Evolutionary conservation across 2,797 vertebrate species (phyloP).

Genomic region (Somateria mollissima): DNA sequence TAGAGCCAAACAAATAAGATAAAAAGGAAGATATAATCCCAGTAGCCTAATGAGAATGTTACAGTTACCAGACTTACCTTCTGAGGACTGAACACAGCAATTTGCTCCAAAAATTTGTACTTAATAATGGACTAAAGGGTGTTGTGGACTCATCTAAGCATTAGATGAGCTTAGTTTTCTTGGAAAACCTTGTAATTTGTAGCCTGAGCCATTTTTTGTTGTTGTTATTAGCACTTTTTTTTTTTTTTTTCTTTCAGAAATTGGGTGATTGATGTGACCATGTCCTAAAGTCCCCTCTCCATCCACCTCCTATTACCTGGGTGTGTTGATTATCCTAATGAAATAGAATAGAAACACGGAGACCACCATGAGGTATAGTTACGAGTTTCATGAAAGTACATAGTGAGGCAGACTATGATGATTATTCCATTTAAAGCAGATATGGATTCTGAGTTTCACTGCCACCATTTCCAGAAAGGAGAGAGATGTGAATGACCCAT

Average conservation of each 20-base stretch:
- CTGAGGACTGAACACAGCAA: constrained; percentile 52
- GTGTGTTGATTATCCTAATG: not conserved
- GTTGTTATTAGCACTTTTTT: not conserved
- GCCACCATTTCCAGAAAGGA: not conserved
- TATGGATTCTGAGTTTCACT: not conserved
- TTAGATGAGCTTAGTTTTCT: not conserved
- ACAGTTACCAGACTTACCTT: constrained; percentile 54
- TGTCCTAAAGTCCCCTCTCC: not conserved
- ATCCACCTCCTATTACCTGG: not conserved
- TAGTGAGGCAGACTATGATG: not conserved
- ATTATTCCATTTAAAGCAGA: not conserved
- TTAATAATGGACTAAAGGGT: constrained; percentile 5
- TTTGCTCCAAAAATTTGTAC: constrained; percentile 46
- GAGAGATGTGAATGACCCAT: not conserved
- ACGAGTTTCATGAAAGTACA: not conserved
- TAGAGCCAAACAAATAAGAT: constrained; percentile 55
- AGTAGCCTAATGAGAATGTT: constrained; percentile 65
- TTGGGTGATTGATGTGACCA: not conserved
- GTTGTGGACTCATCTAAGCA: not conserved
- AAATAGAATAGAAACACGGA: not conserved
- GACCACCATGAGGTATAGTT: not conserved
- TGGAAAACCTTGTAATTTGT: not conserved
- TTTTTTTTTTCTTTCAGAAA: not conserved
- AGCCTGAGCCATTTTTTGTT: not conserved
- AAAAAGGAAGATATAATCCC: constrained; percentile 52